phyloP scores from a whole-genome alignment of 2,888 invertebrate species.

The Drosophila pseudotakahashii region DNA sequence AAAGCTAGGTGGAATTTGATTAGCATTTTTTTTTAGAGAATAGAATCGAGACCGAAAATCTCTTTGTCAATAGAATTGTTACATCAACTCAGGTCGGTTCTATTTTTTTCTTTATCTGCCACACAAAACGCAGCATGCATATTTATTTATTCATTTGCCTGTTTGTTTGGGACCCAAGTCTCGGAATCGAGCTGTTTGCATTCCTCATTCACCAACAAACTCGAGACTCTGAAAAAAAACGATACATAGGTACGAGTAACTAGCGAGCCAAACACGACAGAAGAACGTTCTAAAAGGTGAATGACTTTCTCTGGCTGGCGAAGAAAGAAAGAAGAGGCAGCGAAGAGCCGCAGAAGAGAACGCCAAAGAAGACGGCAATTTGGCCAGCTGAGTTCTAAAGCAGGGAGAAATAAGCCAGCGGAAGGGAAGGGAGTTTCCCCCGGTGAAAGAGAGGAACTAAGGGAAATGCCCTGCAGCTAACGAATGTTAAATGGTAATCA shows the following conservation, averaged over 20 bases:
- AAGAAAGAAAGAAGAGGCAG: constrained; percentile 38
- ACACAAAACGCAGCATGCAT: constrained; percentile 39
- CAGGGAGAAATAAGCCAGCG: neutral
- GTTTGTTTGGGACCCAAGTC: constrained; percentile 32
- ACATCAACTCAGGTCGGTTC: constrained; percentile 23
- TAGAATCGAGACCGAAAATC: constrained; percentile 20
- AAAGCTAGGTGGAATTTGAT: constrained; percentile 8
- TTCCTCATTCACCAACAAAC: constrained; percentile 47
- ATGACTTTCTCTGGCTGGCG: constrained; percentile 67
- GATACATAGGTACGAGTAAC: constrained; percentile 26
- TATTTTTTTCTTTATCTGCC: constrained; percentile 12
- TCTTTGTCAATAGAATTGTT: constrained; percentile 37
- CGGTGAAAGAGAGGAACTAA: neutral
- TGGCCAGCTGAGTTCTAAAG: constrained; percentile 9
- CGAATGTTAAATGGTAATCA: constrained; percentile 56
- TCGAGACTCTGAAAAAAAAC: constrained; percentile 16
- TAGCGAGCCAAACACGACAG: constrained; percentile 29
- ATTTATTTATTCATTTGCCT: constrained; percentile 34
- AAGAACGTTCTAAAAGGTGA: constrained; percentile 63
- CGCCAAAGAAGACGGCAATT: constrained; percentile 38
- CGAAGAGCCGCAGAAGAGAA: constrained; percentile 35
- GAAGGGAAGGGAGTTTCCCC: constrained; percentile 44
- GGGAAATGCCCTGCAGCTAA: constrained; percentile 52
- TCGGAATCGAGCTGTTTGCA: constrained; percentile 59
- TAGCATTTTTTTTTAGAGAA: constrained; percentile 18